Percentiles rank a stretch among this genome's conserved stretches.
Conservation (phyloP, 2,888 invertebrate species). For the Aleiodes alternator region DNA sequence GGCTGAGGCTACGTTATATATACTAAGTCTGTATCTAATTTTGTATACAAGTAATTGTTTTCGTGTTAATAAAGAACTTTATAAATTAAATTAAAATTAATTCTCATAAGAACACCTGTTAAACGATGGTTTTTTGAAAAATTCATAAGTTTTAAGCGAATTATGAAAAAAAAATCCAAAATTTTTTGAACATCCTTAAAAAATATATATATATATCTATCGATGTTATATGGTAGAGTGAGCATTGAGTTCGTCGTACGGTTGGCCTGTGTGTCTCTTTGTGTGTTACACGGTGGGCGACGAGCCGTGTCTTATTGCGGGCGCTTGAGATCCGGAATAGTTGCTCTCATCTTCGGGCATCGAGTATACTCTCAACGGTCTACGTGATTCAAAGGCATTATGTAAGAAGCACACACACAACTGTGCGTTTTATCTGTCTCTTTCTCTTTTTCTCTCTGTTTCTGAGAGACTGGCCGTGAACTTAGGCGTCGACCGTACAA, state of each 20-base stretch:
- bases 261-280: slow-evolving; percentile 25
- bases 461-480: slow-evolving; percentile 72
- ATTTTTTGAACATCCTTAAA: no score
- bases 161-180: no score
- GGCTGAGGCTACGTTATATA: no score
- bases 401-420: slow-evolving; percentile 37
- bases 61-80: no score
- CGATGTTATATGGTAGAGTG: slow-evolving; percentile 13
- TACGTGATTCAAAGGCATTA: slow-evolving; percentile 49
- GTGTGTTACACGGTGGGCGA: slow-evolving; percentile 35
- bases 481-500: slow-evolving; percentile 68
- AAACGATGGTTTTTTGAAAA: no score
- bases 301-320: slow-evolving; percentile 46
- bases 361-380: slow-evolving; percentile 17
- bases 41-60: no score
- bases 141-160: no score
- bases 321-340: slow-evolving; percentile 39
- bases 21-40: no score
- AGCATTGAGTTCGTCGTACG: slow-evolving; percentile 46
- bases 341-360: slow-evolving; percentile 38
- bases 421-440: no score
- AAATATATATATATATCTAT: no score
- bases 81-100: no score
- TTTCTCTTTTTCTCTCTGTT: not conserved
- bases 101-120: no score